These are phyloP conservation scores for Buceros bicornis DNA, from an alignment of 2,797 vertebrate species.

Conservation along the genomic window DNA sequence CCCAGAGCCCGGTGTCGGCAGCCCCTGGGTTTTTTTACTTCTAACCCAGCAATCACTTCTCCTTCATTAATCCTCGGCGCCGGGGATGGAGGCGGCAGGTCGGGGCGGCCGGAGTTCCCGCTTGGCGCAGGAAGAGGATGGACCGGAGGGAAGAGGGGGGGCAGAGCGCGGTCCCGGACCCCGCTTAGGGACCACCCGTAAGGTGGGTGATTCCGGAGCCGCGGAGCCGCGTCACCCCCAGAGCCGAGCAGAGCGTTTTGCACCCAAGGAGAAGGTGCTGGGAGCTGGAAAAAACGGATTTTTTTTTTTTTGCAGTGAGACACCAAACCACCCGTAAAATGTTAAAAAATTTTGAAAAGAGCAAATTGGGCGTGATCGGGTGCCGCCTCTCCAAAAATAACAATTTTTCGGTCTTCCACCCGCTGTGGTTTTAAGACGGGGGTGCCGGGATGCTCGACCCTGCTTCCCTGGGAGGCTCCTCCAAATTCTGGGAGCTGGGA, in stretches of 20 bases:
- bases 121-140: neutral
- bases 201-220: neutral
- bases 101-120: neutral
- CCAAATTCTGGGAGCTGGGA: neutral
- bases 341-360: no score
- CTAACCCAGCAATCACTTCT: constrained; percentile 42
- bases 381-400: neutral
- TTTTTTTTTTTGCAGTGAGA: neutral
- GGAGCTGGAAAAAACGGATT: neutral
- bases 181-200: neutral
- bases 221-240: neutral
- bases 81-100: neutral
- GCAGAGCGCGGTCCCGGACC: neutral
- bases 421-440: accelerated
- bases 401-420: no score
- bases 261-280: neutral
- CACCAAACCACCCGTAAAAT: neutral
- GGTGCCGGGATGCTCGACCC: neutral
- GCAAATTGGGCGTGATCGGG: neutral
- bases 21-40: neutral
- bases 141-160: neutral
- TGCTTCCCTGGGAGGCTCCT: neutral
- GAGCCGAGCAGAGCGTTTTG: neutral
- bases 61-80: constrained; percentile 41
- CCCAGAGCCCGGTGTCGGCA: neutral